phyloP scores from a whole-genome alignment of 2,888 invertebrate species.

The Panzeria rudis region DNA sequence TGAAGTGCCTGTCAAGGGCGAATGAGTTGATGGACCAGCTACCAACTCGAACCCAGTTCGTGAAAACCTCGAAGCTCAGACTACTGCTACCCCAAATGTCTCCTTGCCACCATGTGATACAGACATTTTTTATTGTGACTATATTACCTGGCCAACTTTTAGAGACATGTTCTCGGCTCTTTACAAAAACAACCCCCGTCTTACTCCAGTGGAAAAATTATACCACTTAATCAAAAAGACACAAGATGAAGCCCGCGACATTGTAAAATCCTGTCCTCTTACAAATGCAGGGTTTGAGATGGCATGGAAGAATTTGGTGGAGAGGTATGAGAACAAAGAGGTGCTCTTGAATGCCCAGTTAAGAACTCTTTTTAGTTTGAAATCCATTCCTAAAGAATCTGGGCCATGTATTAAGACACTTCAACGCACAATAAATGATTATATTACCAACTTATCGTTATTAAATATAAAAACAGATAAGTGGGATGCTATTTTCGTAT shows the following conservation, averaged over 20 bases:
- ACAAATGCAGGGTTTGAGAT: not conserved
- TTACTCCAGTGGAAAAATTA: not conserved
- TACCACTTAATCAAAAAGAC: not conserved
- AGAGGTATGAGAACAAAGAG: not conserved
- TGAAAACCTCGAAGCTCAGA: not conserved
- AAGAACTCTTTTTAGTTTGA: not conserved
- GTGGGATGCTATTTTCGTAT: slow-evolving; percentile 2
- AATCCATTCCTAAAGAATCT: not conserved
- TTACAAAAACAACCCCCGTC: slow-evolving; percentile 10
- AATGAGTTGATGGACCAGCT: not conserved
- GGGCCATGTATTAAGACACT: not conserved
- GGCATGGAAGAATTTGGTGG: not conserved
- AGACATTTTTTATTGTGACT: too few relatives aligned
- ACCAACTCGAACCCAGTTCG: not conserved
- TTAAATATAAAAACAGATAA: slow-evolving; percentile 1
- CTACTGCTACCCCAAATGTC: not conserved
- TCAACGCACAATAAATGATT: slow-evolving; percentile 1
- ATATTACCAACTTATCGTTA: not conserved
- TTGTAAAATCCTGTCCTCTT: too few relatives aligned
- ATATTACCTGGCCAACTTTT: slow-evolving; percentile 51
- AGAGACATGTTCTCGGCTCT: slow-evolving; percentile 33
- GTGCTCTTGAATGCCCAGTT: too few relatives aligned
- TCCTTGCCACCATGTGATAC: too few relatives aligned
- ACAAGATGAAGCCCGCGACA: too few relatives aligned
- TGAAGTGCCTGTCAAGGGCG: not conserved